These are phyloP conservation scores for Bergia sp. DNA, from an alignment of 92 coral and sea anemone genomes.

Conservation along the genomic window DNA sequence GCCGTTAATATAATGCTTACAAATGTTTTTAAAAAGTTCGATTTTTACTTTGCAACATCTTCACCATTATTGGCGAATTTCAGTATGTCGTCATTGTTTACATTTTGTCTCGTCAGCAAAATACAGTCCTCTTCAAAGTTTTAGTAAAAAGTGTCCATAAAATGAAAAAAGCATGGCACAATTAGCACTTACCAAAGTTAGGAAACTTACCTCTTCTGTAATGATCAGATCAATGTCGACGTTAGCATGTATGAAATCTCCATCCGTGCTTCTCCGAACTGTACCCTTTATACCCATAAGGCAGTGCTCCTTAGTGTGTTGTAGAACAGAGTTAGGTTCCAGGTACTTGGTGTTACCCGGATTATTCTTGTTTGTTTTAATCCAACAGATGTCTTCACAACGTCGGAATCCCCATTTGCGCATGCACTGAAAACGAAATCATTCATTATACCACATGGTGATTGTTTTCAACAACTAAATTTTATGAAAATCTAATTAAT, in stretches of 20 bases:
- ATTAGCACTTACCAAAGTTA: too few species aligned
- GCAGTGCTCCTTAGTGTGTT: conserved; percentile 98
- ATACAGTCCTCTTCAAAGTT: too few species aligned
- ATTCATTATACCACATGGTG: background rate
- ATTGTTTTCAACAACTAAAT: too few species aligned
- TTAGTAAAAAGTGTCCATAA: too few species aligned
- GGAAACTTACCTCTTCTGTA: conserved; percentile 85
- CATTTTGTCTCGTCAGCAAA: too few species aligned
- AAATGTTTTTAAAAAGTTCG: too few species aligned
- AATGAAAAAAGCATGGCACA: too few species aligned
- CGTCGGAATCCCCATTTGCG: conserved; percentile 99
- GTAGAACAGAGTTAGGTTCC: conserved; percentile 94
- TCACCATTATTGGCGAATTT: too few species aligned
- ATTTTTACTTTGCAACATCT: too few species aligned
- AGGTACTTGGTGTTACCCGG: conserved; percentile 97
- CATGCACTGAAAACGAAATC: conserved; percentile 67
- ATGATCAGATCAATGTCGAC: conserved; percentile 97
- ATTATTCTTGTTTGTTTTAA: conserved; percentile 95
- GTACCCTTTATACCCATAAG: conserved; percentile 98
- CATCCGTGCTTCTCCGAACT: conserved; percentile 94
- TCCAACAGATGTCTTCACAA: conserved; percentile 99
- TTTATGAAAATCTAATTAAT: too few species aligned
- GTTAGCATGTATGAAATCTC: conserved; percentile 97
- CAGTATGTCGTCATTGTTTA: too few species aligned
- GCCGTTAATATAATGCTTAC: too few species aligned